A percentile compares a stretch with the other conserved stretches of the same genome.
These are phyloP conservation scores for Platygyra sinensis DNA, from an alignment of 64 coral and sea anemone species.

Conservation along the genomic window DNA sequence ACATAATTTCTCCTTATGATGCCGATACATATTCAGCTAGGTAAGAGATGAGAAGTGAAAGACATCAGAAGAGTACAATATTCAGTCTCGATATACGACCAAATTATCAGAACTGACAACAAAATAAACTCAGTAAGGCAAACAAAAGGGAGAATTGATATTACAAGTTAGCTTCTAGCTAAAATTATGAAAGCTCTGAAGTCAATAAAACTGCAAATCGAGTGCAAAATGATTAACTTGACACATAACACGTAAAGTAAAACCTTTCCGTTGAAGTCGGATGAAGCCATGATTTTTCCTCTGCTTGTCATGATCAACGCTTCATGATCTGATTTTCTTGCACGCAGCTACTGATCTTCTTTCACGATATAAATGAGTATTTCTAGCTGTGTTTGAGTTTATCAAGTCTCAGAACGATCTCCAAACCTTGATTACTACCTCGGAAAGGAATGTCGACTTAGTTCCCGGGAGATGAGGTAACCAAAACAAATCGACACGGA, in stretches of 20 bases:
- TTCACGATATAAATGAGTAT: not conserved
- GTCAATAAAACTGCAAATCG: too few relatives aligned
- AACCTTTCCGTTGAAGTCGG: slow-evolving; percentile 1
- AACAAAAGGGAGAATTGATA: not conserved
- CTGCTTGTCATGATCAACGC: not conserved
- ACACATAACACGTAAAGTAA: not conserved
- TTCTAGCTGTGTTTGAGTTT: not conserved
- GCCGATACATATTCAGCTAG: too few relatives aligned
- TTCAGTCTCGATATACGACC: too few relatives aligned
- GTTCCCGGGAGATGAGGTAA: slow-evolving; percentile 59
- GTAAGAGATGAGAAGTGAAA: too few relatives aligned
- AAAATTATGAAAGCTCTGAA: not conserved
- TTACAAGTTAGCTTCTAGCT: not conserved
- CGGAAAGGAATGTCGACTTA: slow-evolving; percentile 38
- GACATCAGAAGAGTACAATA: too few relatives aligned
- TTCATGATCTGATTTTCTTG: not conserved
- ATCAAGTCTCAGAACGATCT: not conserved
- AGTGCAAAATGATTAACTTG: too few relatives aligned
- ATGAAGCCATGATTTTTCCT: too few relatives aligned
- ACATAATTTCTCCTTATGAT: too few relatives aligned
- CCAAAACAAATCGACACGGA: slow-evolving; percentile 38
- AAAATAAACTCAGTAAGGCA: too few relatives aligned
- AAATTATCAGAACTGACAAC: too few relatives aligned
- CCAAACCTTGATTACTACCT: slow-evolving; percentile 31
- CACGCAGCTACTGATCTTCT: not conserved